Evolutionary conservation across 1,140 invertebrate genomes (phyloP), one percentile per base, ranked within the genome.

Genomic region (Caenorhabditis tropicalis): DNA sequence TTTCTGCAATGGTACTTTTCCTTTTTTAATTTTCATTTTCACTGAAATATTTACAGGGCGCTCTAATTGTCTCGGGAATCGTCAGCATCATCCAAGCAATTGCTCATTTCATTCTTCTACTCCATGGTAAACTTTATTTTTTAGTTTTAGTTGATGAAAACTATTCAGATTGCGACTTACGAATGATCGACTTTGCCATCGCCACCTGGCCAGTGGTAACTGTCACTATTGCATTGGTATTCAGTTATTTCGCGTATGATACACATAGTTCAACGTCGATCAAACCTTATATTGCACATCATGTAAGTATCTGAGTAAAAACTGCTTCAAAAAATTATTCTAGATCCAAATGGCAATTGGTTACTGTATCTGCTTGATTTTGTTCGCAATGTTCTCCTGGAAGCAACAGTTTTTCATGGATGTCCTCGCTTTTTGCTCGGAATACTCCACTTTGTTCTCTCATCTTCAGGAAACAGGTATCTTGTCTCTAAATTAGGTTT

Each of bases 151-250:
- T 36, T 15, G 1, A 1, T 43, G 1, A 43, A 5, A 3, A 33
- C 19, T 27, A 24, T 39, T 74, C 65, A 74, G 65, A 74, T 43
- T 74, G 65, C 15, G 65, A 74, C 36, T n/a, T 74, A 9, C 19
- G n/a, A 74, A 74, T 74, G 65, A 74, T 74, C 15, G 65, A 74
- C n/a, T 36, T 74, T 29, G 65, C 65, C 9, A 43, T 74, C 10
- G 65, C 65, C 1, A 74, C n/a, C 5, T 74, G 65, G 65, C 65
- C 65, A 10, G 36, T 74, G 19, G 65, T 74, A 3, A 74, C 65
- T 24, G 65, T 74, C 7, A 74, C 65, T 3, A 43, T 74, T 21
- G 36, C 65, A 19, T 29, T 74, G 19, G 65, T 74, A 19, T 74
- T 74, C n/a, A 74, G 21, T 24, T 74, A 43, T 9, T 74, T 74